Evolutionary conservation across 2,888 invertebrate species (phyloP).

Genomic region (Habrosyne pyritoides): DNA sequence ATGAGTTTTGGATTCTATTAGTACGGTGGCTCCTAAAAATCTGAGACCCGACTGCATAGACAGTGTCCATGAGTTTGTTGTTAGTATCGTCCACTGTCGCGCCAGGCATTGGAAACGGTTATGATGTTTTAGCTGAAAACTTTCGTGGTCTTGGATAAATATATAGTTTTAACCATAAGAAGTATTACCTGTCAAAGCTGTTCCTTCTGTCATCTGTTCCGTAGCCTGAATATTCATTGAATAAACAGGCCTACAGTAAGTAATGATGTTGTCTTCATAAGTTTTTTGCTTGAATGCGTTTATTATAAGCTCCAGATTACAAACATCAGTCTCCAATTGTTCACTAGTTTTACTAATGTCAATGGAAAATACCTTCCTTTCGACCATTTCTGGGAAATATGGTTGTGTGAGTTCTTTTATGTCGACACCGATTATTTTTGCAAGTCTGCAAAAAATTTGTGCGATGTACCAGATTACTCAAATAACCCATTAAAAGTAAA

Average conservation of each 20-base stretch:
- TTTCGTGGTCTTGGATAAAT: too few species aligned
- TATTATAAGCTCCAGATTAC: conserved; percentile 87
- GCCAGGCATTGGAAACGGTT: too few species aligned
- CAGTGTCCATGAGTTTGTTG: too few species aligned
- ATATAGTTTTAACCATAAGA: not conserved
- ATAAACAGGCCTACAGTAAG: conserved; percentile 88
- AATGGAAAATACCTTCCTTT: conserved; percentile 48
- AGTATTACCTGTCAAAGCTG: conserved; percentile 84
- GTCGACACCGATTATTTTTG: conserved; percentile 70
- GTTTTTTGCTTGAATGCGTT: conserved; percentile 88
- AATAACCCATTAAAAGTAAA: not conserved
- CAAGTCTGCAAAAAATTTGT: conserved; percentile 57
- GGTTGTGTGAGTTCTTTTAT: conserved; percentile 68
- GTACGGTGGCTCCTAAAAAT: too few species aligned
- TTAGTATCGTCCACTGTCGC: too few species aligned
- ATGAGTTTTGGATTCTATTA: too few species aligned
- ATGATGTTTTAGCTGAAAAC: too few species aligned
- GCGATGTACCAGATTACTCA: not conserved
- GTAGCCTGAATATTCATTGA: conserved; percentile 87
- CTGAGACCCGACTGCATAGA: too few species aligned
- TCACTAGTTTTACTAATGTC: conserved; percentile 49
- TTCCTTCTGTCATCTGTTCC: conserved; percentile 85
- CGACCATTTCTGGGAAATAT: conserved; percentile 62
- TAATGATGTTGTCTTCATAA: conserved; percentile 88
- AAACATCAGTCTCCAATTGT: conserved; percentile 83